Evolutionary conservation across 2,113 vertebrate genomes (phyloP).

Genomic region (Zosterops borbonicus): DNA sequence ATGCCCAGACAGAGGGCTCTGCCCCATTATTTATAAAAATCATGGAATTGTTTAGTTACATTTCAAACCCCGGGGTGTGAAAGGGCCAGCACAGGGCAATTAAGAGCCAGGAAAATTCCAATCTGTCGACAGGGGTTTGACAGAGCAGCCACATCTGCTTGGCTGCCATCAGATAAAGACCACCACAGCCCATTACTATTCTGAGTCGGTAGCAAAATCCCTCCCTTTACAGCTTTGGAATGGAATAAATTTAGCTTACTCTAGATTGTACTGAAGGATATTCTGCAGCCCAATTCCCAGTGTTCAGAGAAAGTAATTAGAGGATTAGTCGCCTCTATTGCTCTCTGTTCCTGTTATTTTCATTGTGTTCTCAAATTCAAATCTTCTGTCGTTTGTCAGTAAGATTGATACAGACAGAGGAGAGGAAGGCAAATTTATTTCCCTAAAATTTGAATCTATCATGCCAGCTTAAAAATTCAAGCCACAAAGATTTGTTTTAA

Average conservation of each 20-base stretch:
- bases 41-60: background rate
- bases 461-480: conserved; percentile 1
- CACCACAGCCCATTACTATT: conserved; percentile 32
- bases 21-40: background rate
- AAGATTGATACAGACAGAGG: background rate
- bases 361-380: conserved; percentile 21
- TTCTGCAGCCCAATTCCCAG: conserved; percentile 52
- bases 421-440: background rate
- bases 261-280: conserved; percentile 18
- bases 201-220: background rate
- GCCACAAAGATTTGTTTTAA: background rate
- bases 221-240: conserved; percentile 26
- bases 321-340: conserved; percentile 39
- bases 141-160: background rate
- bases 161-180: background rate
- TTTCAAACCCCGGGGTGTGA: background rate
- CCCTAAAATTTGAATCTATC: conserved; percentile 24
- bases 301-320: conserved; percentile 60
- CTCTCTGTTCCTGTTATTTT: conserved; percentile 2
- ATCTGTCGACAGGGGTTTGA: background rate
- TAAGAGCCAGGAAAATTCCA: background rate
- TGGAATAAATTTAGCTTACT: conserved; percentile 39
- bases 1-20: background rate
- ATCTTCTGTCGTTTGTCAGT: background rate
- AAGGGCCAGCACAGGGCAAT: background rate